A percentile compares a stretch with the other conserved stretches of the same genome.
phyloP scores from a whole-genome alignment of 37 sponge, comb jelly and placozoan species.

The Tethya wilhelma region DNA sequence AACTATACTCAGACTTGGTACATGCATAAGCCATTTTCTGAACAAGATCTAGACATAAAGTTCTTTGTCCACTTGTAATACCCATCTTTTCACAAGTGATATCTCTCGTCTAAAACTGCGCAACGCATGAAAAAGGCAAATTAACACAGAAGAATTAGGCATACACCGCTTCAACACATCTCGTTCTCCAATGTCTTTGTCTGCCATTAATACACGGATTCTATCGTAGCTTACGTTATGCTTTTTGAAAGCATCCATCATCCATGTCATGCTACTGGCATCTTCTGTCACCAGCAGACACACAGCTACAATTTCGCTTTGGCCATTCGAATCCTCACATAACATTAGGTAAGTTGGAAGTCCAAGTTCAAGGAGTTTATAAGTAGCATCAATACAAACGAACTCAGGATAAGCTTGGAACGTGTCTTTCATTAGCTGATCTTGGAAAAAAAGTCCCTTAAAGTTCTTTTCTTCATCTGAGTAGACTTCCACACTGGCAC shows the following conservation, averaged over 20 bases:
- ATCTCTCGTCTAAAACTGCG: constrained; percentile 43
- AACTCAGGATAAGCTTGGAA: too few relatives aligned
- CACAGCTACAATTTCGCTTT: constrained; percentile 61
- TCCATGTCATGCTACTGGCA: constrained; percentile 26
- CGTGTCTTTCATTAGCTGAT: too few relatives aligned
- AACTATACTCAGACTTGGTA: constrained; percentile 47
- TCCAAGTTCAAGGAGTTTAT: constrained; percentile 48
- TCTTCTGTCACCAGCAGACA: constrained; percentile 17
- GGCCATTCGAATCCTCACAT: constrained; percentile 54
- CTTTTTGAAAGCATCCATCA: constrained; percentile 59
- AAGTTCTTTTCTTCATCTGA: too few relatives aligned
- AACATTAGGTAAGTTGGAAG: constrained; percentile 42
- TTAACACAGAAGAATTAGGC: constrained; percentile 46
- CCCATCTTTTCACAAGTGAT: constrained; percentile 64
- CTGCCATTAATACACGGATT: constrained; percentile 51
- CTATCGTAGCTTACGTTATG: constrained; percentile 20
- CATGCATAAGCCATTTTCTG: constrained; percentile 56
- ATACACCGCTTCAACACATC: constrained; percentile 28
- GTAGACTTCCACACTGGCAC: too few relatives aligned
- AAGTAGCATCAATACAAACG: too few relatives aligned
- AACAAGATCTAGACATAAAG: constrained; percentile 38
- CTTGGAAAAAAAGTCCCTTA: too few relatives aligned
- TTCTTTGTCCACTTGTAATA: constrained; percentile 44
- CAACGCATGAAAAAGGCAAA: constrained; percentile 69
- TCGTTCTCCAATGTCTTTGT: constrained; percentile 64